Percentiles rank a stretch among this genome's conserved stretches.
These are phyloP conservation scores for Andrena camellia DNA, from an alignment of 2,888 invertebrate species.

Conservation along the genomic window DNA sequence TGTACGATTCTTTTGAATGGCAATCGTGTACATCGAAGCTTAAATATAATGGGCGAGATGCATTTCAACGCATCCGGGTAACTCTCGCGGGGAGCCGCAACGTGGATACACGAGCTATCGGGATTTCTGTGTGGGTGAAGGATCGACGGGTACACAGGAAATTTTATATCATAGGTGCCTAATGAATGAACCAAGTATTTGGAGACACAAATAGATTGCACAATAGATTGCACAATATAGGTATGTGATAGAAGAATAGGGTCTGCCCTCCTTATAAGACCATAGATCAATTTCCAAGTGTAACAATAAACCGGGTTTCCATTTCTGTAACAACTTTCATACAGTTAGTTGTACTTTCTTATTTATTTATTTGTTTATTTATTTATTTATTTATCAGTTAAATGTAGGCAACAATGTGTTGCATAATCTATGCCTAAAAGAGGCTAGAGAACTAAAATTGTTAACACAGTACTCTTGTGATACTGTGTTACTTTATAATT, in stretches of 20 bases:
- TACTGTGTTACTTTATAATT: no score
- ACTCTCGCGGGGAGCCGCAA: slow-evolving; percentile 11
- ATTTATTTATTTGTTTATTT: no score
- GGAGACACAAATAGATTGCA: no score
- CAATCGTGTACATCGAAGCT: slow-evolving; percentile 45
- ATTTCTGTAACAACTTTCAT: no score
- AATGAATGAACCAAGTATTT: slow-evolving; percentile 23
- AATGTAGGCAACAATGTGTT: no score
- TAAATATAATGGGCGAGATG: slow-evolving; percentile 47
- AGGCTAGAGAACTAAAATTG: no score
- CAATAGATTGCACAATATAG: background rate
- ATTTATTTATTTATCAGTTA: no score
- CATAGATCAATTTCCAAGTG: no score
- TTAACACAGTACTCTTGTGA: no score
- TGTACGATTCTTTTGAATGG: slow-evolving; percentile 44
- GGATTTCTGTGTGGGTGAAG: slow-evolving; percentile 39
- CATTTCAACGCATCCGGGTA: slow-evolving; percentile 56
- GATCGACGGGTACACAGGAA: slow-evolving; percentile 9
- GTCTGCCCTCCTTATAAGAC: background rate
- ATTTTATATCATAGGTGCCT: slow-evolving; percentile 18
- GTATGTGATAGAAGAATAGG: background rate
- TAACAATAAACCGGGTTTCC: no score
- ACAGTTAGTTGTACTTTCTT: no score
- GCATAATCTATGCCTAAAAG: no score
- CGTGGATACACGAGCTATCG: background rate